These are phyloP conservation scores for Taenioides sp. DNA, from an alignment of 2,797 vertebrate species.

Conservation along the genomic window DNA sequence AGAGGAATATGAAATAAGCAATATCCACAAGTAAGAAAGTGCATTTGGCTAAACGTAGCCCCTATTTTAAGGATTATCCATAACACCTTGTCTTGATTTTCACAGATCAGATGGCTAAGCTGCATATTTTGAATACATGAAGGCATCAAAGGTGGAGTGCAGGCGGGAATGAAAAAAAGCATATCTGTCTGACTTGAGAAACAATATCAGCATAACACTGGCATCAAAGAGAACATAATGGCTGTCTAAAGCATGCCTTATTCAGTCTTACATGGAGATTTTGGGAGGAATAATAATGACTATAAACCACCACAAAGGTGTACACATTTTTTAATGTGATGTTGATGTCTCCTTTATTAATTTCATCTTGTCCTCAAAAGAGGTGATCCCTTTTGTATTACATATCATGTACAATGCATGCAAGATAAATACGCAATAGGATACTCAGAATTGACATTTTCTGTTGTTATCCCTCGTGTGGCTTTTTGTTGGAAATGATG, in stretches of 20 bases:
- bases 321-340: constrained; percentile 91
- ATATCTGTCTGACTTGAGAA: constrained; percentile 80
- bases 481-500: constrained; percentile 75
- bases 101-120: constrained; percentile 74
- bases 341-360: constrained; percentile 89
- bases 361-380: constrained; percentile 77
- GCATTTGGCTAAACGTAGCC: constrained; percentile 57
- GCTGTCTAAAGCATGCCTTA: constrained; percentile 99
- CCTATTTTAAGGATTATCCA: constrained; percentile 52
- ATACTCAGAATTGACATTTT: constrained; percentile 79
- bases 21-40: constrained; percentile 66
- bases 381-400: constrained; percentile 80
- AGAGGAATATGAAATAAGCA: constrained; percentile 96
- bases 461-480: constrained; percentile 78
- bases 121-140: constrained; percentile 72
- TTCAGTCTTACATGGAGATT: constrained; percentile 90
- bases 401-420: constrained; percentile 86
- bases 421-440: constrained; percentile 82
- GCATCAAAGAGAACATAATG: constrained; percentile 81
- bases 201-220: constrained; percentile 81
- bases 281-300: constrained; percentile 86
- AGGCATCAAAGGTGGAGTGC: constrained; percentile 70
- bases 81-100: constrained; percentile 56
- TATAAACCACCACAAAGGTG: constrained; percentile 87
- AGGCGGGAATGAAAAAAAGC: constrained; percentile 70